A percentile compares a stretch with the other conserved stretches of the same genome.
phyloP scores from a whole-genome alignment of 1,140 invertebrate genomes.

The Delia radicum region DNA sequence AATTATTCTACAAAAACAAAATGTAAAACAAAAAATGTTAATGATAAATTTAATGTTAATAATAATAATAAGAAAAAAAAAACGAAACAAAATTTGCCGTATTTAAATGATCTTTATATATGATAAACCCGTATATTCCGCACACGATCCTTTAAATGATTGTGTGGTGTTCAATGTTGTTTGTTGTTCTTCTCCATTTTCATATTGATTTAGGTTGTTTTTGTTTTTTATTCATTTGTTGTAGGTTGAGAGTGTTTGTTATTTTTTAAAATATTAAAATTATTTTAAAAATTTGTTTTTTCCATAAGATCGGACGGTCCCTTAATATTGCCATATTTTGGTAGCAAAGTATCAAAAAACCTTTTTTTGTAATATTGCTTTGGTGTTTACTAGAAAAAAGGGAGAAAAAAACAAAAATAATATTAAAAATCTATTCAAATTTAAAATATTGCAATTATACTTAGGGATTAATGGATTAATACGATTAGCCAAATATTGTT shows the following conservation, averaged over 20 bases:
- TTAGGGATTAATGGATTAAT: no score
- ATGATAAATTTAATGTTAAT: background rate
- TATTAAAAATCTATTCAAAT: background rate
- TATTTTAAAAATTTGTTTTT: conserved; percentile 2
- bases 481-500: no score
- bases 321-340: conserved; percentile 15
- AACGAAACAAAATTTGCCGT: background rate
- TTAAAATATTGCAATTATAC: no score
- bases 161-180: background rate
- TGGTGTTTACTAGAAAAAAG: background rate
- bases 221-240: background rate
- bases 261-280: background rate
- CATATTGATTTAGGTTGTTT: background rate
- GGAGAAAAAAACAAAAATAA: background rate
- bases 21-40: background rate
- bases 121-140: conserved; percentile 18
- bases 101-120: background rate
- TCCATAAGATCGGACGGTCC: conserved; percentile 12
- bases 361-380: conserved; percentile 20
- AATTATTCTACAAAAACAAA: conserved; percentile 4
- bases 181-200: background rate
- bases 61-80: background rate
- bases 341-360: conserved; percentile 20
- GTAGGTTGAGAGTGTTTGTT: no score
- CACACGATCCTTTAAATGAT: conserved; percentile 7